A percentile compares a stretch with the other conserved stretches of the same genome.
These are phyloP conservation scores for Bellardia pandia DNA, from an alignment of 2,888 invertebrate species.

Conservation along the genomic window DNA sequence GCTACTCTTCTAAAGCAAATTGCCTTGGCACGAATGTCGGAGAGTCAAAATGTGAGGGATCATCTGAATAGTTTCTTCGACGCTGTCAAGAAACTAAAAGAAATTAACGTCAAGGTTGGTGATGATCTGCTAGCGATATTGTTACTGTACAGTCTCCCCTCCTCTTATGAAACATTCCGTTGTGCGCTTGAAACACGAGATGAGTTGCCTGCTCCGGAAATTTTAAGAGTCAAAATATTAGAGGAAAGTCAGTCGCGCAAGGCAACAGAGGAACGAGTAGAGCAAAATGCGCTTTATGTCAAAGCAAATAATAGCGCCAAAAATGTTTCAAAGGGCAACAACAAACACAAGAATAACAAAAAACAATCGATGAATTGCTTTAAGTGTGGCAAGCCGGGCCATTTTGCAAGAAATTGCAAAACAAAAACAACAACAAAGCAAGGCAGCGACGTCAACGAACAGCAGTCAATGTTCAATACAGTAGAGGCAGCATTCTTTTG, in stretches of 20 bases:
- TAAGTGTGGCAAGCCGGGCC: slow-evolving; percentile 40
- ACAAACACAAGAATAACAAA: slow-evolving; percentile 14
- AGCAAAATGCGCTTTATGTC: slow-evolving; percentile 34
- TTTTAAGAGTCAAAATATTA: too few species aligned
- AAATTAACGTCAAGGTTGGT: too few species aligned
- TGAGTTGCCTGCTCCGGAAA: too few species aligned
- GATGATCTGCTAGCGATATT: too few species aligned
- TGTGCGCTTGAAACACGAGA: too few species aligned
- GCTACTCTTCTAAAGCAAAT: too few species aligned
- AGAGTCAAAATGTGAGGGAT: too few species aligned
- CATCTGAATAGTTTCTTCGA: too few species aligned
- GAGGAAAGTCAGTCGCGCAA: background rate
- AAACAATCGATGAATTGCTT: slow-evolving; percentile 21
- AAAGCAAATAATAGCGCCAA: slow-evolving; percentile 16
- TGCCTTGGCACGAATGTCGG: too few species aligned
- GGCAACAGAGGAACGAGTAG: slow-evolving; percentile 40
- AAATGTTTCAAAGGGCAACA: background rate
- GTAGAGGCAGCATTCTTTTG: slow-evolving; percentile 29
- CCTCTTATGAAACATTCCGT: too few species aligned
- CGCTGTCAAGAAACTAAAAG: too few species aligned
- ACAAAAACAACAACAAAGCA: slow-evolving; percentile 2
- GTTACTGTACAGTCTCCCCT: too few species aligned
- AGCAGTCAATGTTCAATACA: slow-evolving; percentile 46
- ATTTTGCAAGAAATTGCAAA: slow-evolving; percentile 59
- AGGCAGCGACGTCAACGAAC: background rate